Percentiles rank a stretch among this genome's conserved stretches.
phyloP scores from a whole-genome alignment of 2,113 vertebrate genomes.

The Pongo abelii region DNA sequence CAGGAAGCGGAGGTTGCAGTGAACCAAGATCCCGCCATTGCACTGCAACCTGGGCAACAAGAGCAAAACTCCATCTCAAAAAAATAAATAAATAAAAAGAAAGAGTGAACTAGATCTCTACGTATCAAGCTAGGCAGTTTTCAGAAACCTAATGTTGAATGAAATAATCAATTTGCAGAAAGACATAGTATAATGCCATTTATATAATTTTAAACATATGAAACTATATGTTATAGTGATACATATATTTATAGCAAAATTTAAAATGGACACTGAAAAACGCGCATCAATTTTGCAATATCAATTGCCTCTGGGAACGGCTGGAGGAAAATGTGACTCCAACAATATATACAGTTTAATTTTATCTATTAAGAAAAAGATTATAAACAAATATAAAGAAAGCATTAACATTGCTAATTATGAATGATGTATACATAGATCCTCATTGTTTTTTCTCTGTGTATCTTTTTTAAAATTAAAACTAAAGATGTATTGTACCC shows the following conservation, averaged over 20 bases:
- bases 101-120: background rate
- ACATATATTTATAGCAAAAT: background rate
- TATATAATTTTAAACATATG: constrained; percentile 20
- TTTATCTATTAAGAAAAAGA: constrained; percentile 29
- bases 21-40: too few species aligned
- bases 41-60: too few species aligned
- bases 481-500: background rate
- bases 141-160: background rate
- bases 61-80: too few species aligned
- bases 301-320: background rate
- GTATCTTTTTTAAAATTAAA: background rate
- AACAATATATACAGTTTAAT: background rate
- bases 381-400: background rate
- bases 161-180: constrained; percentile 40
- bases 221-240: constrained; percentile 16
- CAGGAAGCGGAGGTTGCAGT: too few species aligned
- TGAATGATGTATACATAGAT: background rate
- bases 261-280: background rate
- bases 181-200: background rate
- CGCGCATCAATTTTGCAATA: constrained; percentile 3
- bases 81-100: too few species aligned
- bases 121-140: background rate
- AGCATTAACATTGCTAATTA: background rate
- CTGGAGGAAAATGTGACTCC: background rate
- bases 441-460: background rate